Conservation (phyloP, 2,113 vertebrate genomes). For the Archocentrus centrarchus region DNA sequence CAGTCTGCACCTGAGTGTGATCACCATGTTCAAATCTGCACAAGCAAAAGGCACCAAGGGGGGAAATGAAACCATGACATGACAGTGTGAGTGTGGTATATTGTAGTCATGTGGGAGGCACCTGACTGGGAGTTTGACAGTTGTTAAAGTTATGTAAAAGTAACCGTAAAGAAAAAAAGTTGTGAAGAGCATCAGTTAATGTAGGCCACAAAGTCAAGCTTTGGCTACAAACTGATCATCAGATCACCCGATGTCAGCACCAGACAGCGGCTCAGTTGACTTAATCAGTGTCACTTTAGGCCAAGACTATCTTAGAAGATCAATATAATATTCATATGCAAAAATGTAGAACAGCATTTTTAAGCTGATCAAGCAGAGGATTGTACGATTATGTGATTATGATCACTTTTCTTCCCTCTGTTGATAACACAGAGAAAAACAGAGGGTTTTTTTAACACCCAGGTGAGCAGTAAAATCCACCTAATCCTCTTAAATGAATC, state of each 20-base stretch:
- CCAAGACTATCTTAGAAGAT: background rate
- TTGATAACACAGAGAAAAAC: constrained; percentile 1
- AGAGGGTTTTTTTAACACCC: constrained; percentile 19
- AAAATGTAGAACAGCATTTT: background rate
- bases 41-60: too few species aligned
- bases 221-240: background rate
- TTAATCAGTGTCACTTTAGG: too few species aligned
- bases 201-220: background rate
- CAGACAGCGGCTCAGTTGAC: too few species aligned
- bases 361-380: background rate
- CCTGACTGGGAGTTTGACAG: too few species aligned
- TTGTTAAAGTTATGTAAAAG: background rate
- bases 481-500: constrained; percentile 49
- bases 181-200: background rate
- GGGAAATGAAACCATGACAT: too few species aligned
- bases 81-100: too few species aligned
- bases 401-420: background rate
- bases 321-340: background rate
- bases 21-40: too few species aligned
- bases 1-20: too few species aligned
- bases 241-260: background rate
- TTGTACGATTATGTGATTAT: background rate
- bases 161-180: background rate
- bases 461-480: constrained; percentile 31
- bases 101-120: too few species aligned